These are phyloP conservation scores for Heliconius hewitsoni DNA, from an alignment of 1,140 invertebrate species.

Conservation along the genomic window DNA sequence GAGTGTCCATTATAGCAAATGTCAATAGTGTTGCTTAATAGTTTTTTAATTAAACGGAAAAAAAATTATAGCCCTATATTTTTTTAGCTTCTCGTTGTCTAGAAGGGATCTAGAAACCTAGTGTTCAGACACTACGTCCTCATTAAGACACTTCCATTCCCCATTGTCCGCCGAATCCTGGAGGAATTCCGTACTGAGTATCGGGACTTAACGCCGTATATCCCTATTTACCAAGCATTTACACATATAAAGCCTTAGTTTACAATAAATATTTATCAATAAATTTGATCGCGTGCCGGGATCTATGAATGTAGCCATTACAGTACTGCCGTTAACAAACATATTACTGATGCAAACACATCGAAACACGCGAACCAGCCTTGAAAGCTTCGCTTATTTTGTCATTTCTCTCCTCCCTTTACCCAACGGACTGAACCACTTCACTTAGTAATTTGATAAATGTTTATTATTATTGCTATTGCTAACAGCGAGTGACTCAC, in stretches of 20 bases:
- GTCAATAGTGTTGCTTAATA: too few relatives aligned
- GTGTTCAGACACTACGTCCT: too few relatives aligned
- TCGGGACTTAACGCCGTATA: background rate
- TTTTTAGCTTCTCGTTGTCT: too few relatives aligned
- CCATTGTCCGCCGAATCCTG: too few relatives aligned
- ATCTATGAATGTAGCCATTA: conserved; percentile 76
- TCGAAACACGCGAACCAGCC: conserved; percentile 71
- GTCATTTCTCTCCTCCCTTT: conserved; percentile 63
- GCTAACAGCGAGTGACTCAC: conserved; percentile 64
- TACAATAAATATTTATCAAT: conserved; percentile 7
- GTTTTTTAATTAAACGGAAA: too few relatives aligned
- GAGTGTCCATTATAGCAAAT: too few relatives aligned
- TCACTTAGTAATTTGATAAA: conserved; percentile 73
- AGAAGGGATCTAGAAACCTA: too few relatives aligned
- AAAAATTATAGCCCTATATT: background rate
- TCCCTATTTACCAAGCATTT: background rate
- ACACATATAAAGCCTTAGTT: background rate
- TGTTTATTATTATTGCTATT: conserved; percentile 71
- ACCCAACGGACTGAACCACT: conserved; percentile 53
- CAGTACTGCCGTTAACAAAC: conserved; percentile 74
- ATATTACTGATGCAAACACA: conserved; percentile 80
- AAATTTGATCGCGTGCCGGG: conserved; percentile 54
- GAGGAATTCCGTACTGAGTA: too few relatives aligned
- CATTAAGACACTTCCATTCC: too few relatives aligned
- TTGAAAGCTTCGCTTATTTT: conserved; percentile 77